These are phyloP conservation scores for Sepioteuthis lessoniana DNA, from an alignment of 2,888 invertebrate species.

Conservation along the genomic window DNA sequence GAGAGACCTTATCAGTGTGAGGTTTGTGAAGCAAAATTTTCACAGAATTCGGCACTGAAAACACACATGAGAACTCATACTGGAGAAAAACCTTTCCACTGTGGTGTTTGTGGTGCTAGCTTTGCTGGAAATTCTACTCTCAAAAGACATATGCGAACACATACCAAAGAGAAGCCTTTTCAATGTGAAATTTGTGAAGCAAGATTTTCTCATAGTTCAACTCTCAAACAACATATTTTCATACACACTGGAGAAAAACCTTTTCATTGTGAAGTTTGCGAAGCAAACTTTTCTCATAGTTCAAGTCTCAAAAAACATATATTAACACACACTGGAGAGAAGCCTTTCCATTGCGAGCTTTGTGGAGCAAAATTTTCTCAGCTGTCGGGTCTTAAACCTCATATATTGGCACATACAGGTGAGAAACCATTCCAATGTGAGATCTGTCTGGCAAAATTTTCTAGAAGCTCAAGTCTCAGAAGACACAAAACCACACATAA, in stretches of 20 bases:
- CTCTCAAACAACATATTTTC: not conserved
- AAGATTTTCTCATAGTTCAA: not conserved
- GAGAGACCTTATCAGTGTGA: constrained; percentile 55
- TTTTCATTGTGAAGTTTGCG: not conserved
- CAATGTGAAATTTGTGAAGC: not conserved
- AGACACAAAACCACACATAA: not conserved
- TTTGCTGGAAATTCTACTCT: not conserved
- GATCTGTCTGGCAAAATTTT: not conserved
- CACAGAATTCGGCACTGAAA: constrained; percentile 51
- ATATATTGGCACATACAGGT: not conserved
- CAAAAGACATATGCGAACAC: constrained; percentile 43
- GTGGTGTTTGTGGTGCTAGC: not conserved
- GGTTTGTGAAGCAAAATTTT: constrained; percentile 53
- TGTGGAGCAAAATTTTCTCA: not conserved
- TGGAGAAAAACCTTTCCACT: constrained; percentile 51
- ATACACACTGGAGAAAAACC: not conserved
- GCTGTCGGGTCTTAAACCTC: not conserved
- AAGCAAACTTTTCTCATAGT: not conserved
- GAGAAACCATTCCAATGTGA: not conserved
- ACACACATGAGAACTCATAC: constrained; percentile 54
- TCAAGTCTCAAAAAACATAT: not conserved
- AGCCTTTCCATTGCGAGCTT: not conserved
- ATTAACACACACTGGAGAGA: not conserved
- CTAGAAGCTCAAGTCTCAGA: not conserved
- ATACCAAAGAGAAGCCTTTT: constrained; percentile 53